A percentile compares a stretch with the other conserved stretches of the same genome.
Evolutionary conservation across 2,797 vertebrate genomes (phyloP).

Genomic region (Lithobates sylvaticus): DNA sequence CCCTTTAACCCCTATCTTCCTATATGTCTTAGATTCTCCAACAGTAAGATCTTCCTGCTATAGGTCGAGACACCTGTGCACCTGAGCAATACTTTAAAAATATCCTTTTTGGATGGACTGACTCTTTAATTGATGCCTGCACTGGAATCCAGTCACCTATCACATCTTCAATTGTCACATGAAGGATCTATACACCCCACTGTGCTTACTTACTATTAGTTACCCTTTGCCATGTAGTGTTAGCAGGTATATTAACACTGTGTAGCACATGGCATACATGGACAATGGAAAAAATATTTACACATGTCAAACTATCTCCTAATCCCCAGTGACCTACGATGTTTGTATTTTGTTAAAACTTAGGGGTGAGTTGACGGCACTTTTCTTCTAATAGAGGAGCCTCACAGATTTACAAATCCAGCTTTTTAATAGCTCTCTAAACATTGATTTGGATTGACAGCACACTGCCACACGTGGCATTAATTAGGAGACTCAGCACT

Average conservation of each 20-base stretch:
- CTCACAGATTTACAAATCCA: slow-evolving; percentile 81
- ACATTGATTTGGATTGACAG: slow-evolving; percentile 86
- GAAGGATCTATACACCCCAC: too few relatives aligned
- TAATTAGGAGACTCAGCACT: slow-evolving; percentile 82
- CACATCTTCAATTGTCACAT: too few relatives aligned
- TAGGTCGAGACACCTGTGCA: too few relatives aligned
- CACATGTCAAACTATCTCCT: background rate
- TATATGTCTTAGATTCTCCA: too few relatives aligned
- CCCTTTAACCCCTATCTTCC: too few relatives aligned
- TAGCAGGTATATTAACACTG: background rate
- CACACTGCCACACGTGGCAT: slow-evolving; percentile 81
- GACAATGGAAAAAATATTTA: background rate
- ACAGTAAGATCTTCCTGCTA: too few relatives aligned
- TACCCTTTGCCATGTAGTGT: background rate
- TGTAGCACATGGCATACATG: background rate
- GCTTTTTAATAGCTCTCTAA: slow-evolving; percentile 85
- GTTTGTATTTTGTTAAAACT: slow-evolving; percentile 75
- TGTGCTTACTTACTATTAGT: background rate
- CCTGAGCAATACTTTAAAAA: too few relatives aligned
- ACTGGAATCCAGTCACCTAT: too few relatives aligned
- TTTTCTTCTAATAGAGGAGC: slow-evolving; percentile 76
- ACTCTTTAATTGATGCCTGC: too few relatives aligned
- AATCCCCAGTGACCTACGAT: slow-evolving; percentile 45
- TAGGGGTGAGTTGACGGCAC: slow-evolving; percentile 79
- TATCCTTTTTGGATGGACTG: too few relatives aligned